Conservation (phyloP, 2,888 invertebrate species). For the Mesochorus sp. region DNA sequence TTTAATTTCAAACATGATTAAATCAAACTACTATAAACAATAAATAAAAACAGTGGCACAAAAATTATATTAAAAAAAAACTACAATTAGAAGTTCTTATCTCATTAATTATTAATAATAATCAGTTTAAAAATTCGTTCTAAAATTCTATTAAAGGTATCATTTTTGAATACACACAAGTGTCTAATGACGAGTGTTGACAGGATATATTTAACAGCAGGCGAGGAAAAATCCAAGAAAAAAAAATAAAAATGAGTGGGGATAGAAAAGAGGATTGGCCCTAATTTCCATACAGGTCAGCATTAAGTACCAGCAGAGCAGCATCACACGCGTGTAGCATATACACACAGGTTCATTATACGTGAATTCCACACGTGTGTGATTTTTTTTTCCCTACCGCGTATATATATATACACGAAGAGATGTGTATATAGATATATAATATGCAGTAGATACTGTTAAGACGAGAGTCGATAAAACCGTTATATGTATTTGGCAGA, state of each 20-base stretch:
- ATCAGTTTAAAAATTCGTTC: too few species aligned
- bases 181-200: constrained; percentile 6
- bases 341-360: constrained; percentile 66
- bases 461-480: constrained; percentile 68
- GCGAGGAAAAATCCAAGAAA: constrained; percentile 45
- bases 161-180: neutral
- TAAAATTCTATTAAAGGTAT: too few species aligned
- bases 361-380: constrained; percentile 66
- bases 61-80: neutral
- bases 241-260: constrained; percentile 44
- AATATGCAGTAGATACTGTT: neutral
- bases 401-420: constrained; percentile 9
- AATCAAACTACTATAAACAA: too few species aligned
- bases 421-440: neutral
- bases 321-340: constrained; percentile 31
- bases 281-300: constrained; percentile 70
- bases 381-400: constrained; percentile 18
- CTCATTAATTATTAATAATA: too few species aligned
- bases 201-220: constrained; percentile 17
- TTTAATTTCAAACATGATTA: too few species aligned
- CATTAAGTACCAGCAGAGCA: constrained; percentile 66
- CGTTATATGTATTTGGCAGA: constrained; percentile 79
- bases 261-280: constrained; percentile 53
- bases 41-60: neutral
- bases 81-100: too few species aligned